Evolutionary conservation across 35 echinoderm and acorn worm species (phyloP).

Genomic region (Anneissia japonica): DNA sequence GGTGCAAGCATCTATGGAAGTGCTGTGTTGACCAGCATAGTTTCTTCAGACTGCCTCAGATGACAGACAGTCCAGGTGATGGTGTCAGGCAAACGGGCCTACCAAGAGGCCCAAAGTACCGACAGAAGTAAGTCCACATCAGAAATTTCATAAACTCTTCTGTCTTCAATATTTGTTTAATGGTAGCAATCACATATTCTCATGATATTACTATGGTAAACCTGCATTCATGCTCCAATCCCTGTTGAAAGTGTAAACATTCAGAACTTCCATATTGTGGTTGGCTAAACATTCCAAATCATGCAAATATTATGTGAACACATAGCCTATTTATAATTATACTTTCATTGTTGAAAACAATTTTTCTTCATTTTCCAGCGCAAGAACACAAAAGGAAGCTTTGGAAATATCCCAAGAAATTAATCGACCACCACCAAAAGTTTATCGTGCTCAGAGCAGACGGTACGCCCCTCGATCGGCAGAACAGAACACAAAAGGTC

Average conservation of each 20-base stretch:
- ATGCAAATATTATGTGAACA: no score
- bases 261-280: no score
- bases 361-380: slow-evolving; percentile 31
- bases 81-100: background rate
- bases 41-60: slow-evolving; percentile 74
- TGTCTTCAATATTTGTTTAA: background rate
- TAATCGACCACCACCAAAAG: slow-evolving; percentile 62
- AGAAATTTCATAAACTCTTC: background rate
- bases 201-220: slow-evolving; percentile 1
- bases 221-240: background rate
- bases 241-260: no score
- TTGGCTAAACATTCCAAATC: no score
- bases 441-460: slow-evolving; percentile 60
- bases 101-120: slow-evolving; percentile 7
- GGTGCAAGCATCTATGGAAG: slow-evolving; percentile 89
- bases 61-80: background rate
- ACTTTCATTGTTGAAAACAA: background rate
- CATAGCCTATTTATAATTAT: no score
- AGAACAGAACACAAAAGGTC: slow-evolving; percentile 1
- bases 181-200: background rate
- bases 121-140: slow-evolving; percentile 36
- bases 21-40: slow-evolving; percentile 96
- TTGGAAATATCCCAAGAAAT: slow-evolving; percentile 55
- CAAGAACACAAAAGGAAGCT: slow-evolving; percentile 71
- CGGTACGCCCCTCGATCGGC: slow-evolving; percentile 49